Conservation (phyloP, 1,140 invertebrate species). For the Trissolcus basalis region DNA sequence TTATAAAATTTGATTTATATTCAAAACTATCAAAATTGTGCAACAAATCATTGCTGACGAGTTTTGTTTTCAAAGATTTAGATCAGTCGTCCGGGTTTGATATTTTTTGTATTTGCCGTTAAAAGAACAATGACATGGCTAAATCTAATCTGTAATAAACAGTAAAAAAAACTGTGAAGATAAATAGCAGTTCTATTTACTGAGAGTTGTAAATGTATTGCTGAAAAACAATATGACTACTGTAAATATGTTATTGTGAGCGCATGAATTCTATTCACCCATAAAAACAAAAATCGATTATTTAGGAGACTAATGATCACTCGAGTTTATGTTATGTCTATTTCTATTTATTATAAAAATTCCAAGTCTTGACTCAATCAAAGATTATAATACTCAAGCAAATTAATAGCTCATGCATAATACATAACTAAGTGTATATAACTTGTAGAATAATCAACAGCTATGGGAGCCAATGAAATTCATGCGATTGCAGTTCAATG, state of each 20-base stretch:
- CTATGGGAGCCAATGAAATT: constrained; percentile 4
- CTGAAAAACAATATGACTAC: constrained; percentile 7
- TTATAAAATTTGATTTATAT: too few species aligned
- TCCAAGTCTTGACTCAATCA: too few species aligned
- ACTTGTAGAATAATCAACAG: background rate
- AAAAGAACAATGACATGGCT: background rate
- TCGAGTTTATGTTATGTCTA: background rate
- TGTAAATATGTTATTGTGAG: constrained; percentile 19
- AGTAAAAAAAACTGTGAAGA: constrained; percentile 15
- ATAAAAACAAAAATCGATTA: background rate
- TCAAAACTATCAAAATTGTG: too few species aligned
- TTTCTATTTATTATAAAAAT: background rate
- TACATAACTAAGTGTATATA: background rate
- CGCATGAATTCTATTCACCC: constrained; percentile 13
- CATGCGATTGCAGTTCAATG: constrained; percentile 25
- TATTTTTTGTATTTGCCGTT: background rate
- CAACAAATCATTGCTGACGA: too few species aligned
- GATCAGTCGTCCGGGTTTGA: too few species aligned
- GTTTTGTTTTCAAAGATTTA: too few species aligned
- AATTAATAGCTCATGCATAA: background rate
- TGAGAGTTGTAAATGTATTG: constrained; percentile 39
- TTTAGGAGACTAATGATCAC: background rate
- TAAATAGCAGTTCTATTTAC: constrained; percentile 25
- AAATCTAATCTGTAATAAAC: constrained; percentile 19
- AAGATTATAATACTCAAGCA: background rate